Base-by-base conservation (phyloP, 2,888 invertebrate species). In the Thumatha senex region DNA sequence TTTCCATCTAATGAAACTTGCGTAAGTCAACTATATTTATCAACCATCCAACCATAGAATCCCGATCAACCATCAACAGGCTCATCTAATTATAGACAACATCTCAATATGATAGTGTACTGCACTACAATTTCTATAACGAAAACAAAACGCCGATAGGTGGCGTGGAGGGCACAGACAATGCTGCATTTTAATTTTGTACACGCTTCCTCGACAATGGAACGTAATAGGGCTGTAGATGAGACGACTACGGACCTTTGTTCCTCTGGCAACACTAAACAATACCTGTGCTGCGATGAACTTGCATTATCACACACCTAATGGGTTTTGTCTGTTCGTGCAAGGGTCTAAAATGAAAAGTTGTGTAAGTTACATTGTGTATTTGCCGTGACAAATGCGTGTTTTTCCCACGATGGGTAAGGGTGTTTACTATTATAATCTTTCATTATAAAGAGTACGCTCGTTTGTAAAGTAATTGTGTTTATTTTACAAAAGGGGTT, bases 131-230 rank as follows among this genome's bases (percentile, higher is more conserved):
- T 9, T 33, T 33, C 33, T 33, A 36, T 12, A 36, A 36, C 69
- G 70, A 72, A 76, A 77, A 80, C 78, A 82, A 82, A 83, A 76
- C 78, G 63, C 70, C 73, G 68, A 81, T 82, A 77, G 63, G 61
- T 66, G 66, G 74, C 72, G 72, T 76, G 73, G n/a, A 67, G 76
- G 72, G 72, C 66, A 62, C 73, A 84, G 78, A 90, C 89, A 89
- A 89, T 86, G 84, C 82, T 78, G 84, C 84, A 86, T 90, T 90
- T 90, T 90, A 90, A 90, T 90, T 89, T 89, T 80, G 87, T 82
- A 82, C 84, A 75, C 74, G 79, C 78, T 75, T 74, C 75, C 72
- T 73, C 73, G 76, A 89, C 89, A 89, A 90, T 89, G 80, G 89
- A 70, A 75, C 73, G 82, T 88, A 89, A 88, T 89, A 84, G 85